Evolutionary conservation across 2,797 vertebrate species (phyloP).

Genomic region (Chloroceryle amazona): DNA sequence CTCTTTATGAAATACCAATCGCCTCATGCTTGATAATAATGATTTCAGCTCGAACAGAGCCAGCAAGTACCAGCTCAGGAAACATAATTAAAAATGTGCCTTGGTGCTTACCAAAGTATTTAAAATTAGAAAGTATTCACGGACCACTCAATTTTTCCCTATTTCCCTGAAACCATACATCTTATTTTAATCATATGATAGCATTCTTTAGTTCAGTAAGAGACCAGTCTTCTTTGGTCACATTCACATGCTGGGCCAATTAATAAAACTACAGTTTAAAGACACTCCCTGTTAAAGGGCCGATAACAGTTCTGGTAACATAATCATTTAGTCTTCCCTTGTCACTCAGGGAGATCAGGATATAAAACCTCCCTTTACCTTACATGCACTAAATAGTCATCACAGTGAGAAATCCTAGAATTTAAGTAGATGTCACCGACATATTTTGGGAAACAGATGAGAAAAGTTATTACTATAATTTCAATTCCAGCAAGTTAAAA

Average conservation of each 20-base stretch:
- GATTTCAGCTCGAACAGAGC: not conserved
- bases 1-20: not conserved
- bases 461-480: not conserved
- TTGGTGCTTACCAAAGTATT: not conserved
- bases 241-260: not conserved
- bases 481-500: not conserved
- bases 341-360: not conserved
- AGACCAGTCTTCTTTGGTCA: not conserved
- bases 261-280: not conserved
- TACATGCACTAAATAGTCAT: fast-evolving
- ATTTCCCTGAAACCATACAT: not conserved
- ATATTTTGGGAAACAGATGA: not conserved
- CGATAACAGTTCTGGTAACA: not conserved
- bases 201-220: not conserved
- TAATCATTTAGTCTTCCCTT: not conserved
- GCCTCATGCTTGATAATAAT: not conserved
- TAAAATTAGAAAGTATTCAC: not conserved
- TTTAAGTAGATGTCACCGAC: not conserved
- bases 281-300: not conserved
- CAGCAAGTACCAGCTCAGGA: not conserved
- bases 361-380: not conserved
- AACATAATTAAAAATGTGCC: not conserved
- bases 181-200: not conserved
- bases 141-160: not conserved
- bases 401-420: not conserved